phyloP scores from a whole-genome alignment of 2,888 invertebrate species.

The Temnothorax unifasciatus region DNA sequence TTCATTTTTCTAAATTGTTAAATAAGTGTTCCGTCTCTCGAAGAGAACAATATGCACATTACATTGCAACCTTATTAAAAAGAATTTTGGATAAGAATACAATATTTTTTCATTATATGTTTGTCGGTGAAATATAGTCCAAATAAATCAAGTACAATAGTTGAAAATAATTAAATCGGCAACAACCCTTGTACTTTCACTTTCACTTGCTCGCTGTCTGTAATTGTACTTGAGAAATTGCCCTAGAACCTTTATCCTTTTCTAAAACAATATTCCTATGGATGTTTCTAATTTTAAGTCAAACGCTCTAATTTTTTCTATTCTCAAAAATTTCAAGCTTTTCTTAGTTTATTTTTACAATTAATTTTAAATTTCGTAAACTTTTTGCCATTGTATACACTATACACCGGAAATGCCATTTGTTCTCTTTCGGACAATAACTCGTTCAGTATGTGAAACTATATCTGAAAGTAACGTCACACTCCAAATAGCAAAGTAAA shows the following conservation, averaged over 20 bases:
- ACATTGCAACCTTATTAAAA: too few relatives aligned
- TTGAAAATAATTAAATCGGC: background rate
- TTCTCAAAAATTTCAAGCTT: background rate
- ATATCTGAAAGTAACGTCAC: background rate
- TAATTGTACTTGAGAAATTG: too few relatives aligned
- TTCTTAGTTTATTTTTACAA: background rate
- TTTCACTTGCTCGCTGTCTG: too few relatives aligned
- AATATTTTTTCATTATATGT: too few relatives aligned
- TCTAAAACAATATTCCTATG: too few relatives aligned
- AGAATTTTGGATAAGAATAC: background rate
- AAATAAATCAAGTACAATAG: background rate
- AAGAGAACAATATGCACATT: too few relatives aligned
- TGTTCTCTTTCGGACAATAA: background rate
- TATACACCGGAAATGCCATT: background rate
- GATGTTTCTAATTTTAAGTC: too few relatives aligned
- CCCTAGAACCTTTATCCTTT: too few relatives aligned
- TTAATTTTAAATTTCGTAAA: background rate
- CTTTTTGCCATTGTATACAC: background rate
- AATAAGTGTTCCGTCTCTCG: too few relatives aligned
- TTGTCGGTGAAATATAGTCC: background rate
- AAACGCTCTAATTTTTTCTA: background rate
- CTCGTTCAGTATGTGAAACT: background rate
- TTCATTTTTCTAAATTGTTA: too few relatives aligned
- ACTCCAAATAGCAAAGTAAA: too few relatives aligned
- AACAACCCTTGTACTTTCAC: background rate